These are phyloP conservation scores for Nephila pilipes DNA, from an alignment of 1,140 invertebrate species.

Conservation along the genomic window DNA sequence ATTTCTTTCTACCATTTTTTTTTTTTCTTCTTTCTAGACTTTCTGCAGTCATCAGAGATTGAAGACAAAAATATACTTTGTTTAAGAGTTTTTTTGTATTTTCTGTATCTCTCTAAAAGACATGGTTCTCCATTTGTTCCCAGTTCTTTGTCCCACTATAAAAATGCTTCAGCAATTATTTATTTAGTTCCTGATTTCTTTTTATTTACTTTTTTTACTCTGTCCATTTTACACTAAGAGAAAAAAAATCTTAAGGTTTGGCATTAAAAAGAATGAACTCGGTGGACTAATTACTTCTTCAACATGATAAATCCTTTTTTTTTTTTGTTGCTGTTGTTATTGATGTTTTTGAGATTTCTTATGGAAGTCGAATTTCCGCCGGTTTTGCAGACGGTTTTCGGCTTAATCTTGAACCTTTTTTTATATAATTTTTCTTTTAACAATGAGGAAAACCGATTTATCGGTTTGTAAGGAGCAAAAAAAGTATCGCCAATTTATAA, in stretches of 20 bases:
- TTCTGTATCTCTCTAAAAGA: not conserved
- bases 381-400: not conserved
- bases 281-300: slow-evolving; percentile 44
- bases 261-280: slow-evolving; percentile 46
- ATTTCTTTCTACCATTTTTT: not conserved
- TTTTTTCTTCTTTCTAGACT: not conserved
- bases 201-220: not conserved
- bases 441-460: slow-evolving; percentile 4
- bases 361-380: not conserved
- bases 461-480: not conserved
- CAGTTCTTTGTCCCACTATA: slow-evolving; percentile 21
- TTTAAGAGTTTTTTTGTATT: slow-evolving; percentile 40
- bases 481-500: not conserved
- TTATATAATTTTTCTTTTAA: not conserved
- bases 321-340: not conserved
- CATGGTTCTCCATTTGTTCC: not conserved
- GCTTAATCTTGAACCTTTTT: not conserved
- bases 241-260: slow-evolving; percentile 19
- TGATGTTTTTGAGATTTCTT: not conserved
- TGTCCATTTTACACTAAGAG: not conserved
- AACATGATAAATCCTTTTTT: not conserved
- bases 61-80: slow-evolving; percentile 60
- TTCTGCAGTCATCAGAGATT: slow-evolving; percentile 47
- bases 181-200: not conserved
- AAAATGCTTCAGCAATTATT: slow-evolving; percentile 35